Evolutionary conservation across 2,113 vertebrate species (phyloP), one percentile per base, ranked within the genome.

Genomic region (Phylloscopus trochilus): DNA sequence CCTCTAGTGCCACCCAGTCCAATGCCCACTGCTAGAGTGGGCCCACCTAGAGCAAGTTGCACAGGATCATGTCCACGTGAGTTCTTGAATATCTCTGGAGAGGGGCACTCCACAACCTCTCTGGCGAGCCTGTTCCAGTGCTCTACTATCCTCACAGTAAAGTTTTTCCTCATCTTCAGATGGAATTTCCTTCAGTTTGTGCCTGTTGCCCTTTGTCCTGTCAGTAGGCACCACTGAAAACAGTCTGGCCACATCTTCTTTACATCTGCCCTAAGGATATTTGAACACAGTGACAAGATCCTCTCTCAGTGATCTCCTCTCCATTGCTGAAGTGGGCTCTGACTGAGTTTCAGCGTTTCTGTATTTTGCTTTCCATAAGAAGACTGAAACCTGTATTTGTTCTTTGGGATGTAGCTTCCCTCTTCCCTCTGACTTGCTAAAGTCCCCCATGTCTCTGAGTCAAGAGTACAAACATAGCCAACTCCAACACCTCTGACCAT

Each of bases 41-140:
- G 76, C 14, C 23, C 59, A 66, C 37, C 28, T 46, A 24, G 28
- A 46, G 28, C 77, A 74, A 33, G 9, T 24, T 67, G 33, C 33
- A 20, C 23, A 53, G 46, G 46, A 26, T 46, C 1, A 0, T 46
- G 24, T 46, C 20, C 28, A 10, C 0, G 0, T 20, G 30, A 31
- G 11, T 13, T 68, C 39, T 53, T 46, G 28, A 46, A n/a, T 46
- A 39, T 21, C 28, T 75, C 24, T 13, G 31, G n/a, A 26, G 53
- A 75, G n/a, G 15, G 28, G 39, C 6, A 68, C 13, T 47, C n/a
- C n/a, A 53, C 16, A 47, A 2, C 39, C 5, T 46, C 55, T 68
- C 53, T 47, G 62, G 16, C 6, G 28, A 68, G 28, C 28, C 62
- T 68, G 28, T 68, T 82, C 13, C 62, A 35, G 24, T n/a, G 33